Evolutionary conservation across 2,113 vertebrate species (phyloP), one percentile per base, ranked within the genome.

Genomic region (Oncorhynchus keta): DNA sequence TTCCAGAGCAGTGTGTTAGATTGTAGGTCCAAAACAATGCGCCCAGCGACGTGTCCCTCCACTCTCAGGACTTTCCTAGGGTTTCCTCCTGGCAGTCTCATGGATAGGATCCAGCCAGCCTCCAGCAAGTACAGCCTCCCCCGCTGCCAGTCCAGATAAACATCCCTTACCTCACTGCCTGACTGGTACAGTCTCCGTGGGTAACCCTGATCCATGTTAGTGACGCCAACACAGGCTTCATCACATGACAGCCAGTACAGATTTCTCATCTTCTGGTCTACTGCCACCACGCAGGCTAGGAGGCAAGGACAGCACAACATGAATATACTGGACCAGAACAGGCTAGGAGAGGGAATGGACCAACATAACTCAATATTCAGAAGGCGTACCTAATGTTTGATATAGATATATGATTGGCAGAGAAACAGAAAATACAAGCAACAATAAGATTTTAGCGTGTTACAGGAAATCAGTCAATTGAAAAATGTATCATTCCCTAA

Each of bases 241-340:
- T 96, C 94, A 82, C 95, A 96, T 0, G 95, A 89, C 0, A 97
- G 84, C 95, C 96, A 97, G 79, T 92, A 96, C 2, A 97, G 57
- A 73, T 87, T 89, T 1, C 95, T 95, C 0, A 85, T 95, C 67
- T 68, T 77, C 76, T 94, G 88, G 76, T 98, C 95, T 49, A 97
- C 92, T 66, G 72, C 93, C 16, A 94, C 91, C 12, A 90, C 81
- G 78, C 96, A 97, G 45, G 95, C 96, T 97, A 68, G 18, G 62
- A 73, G 62, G 62, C 32, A 65, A 55, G 13, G 65, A 67, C 65
- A 30, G 65, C 16, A 67, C 26, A 67, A 32, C 39, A 11, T 45
- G 39, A 45, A 11, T 45, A 45, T 11, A 45, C 8, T 11, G 8
- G 39, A 11, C 39, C 39, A 12, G 39, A 45, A 39, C 39, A 39